Evolutionary conservation across 2,113 vertebrate genomes (phyloP).

Genomic region (Protomyctophum bolini): DNA sequence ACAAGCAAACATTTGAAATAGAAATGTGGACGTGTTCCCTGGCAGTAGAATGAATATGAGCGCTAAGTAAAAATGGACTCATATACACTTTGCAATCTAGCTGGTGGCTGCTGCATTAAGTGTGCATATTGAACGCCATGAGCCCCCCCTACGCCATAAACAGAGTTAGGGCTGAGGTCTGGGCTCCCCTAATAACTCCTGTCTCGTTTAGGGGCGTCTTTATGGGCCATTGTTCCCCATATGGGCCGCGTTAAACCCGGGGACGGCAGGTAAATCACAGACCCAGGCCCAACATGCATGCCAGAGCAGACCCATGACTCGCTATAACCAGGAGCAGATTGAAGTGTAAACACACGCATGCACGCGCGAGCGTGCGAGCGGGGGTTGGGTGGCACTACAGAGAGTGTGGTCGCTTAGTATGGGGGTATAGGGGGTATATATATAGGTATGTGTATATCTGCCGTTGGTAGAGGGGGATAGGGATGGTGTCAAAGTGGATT

Average conservation of each 20-base stretch:
- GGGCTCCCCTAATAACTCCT: constrained; percentile 78
- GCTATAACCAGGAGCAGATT: constrained; percentile 82
- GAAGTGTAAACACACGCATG: constrained; percentile 64
- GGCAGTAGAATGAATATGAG: too few relatives aligned
- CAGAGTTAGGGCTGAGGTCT: constrained; percentile 56
- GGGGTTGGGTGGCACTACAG: neutral
- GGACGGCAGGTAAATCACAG: constrained; percentile 84
- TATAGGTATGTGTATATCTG: neutral
- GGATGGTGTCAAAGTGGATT: constrained; percentile 37
- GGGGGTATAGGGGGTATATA: neutral
- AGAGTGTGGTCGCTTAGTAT: neutral
- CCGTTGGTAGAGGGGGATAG: neutral
- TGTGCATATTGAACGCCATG: constrained; percentile 18
- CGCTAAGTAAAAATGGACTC: too few relatives aligned
- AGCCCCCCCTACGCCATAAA: constrained; percentile 33
- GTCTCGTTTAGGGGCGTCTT: constrained; percentile 82
- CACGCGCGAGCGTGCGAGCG: neutral
- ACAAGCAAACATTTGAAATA: neutral
- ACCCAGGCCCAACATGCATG: constrained; percentile 60
- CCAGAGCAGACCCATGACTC: constrained; percentile 66
- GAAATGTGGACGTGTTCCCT: neutral
- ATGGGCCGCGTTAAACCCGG: constrained; percentile 89
- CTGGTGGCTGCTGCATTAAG: neutral
- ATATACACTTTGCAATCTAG: neutral
- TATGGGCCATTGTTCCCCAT: constrained; percentile 87